Evolutionary conservation across 2,797 vertebrate species (phyloP).

Genomic region (Eutrigla gurnardus): DNA sequence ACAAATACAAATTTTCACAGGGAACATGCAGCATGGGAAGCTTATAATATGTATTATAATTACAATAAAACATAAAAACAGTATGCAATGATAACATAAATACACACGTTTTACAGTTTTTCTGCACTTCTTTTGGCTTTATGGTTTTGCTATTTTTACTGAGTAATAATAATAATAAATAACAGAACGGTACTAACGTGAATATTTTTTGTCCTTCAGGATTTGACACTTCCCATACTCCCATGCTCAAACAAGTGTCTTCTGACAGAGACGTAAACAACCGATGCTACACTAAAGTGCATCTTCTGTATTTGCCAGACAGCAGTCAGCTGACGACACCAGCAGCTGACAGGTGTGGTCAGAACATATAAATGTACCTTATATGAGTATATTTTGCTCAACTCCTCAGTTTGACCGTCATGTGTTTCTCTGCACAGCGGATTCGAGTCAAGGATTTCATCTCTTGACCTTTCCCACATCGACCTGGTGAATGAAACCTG

Average conservation of each 20-base stretch:
- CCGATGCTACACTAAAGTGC: conserved; percentile 11
- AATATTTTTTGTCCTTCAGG: conserved; percentile 49
- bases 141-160: neutral
- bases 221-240: conserved; percentile 46
- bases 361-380: neutral
- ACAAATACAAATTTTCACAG: neutral
- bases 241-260: conserved; percentile 62
- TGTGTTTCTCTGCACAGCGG: conserved; percentile 44
- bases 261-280: conserved; percentile 42
- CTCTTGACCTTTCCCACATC: conserved; percentile 64
- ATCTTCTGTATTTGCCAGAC: conserved; percentile 71
- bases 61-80: neutral
- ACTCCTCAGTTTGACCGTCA: neutral
- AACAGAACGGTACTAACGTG: neutral
- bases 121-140: neutral
- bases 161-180: neutral
- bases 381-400: neutral
- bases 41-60: neutral
- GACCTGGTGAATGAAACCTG: conserved; percentile 77
- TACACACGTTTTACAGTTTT: too few species aligned
- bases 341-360: conserved; percentile 60
- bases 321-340: conserved; percentile 44
- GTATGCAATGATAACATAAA: neutral
- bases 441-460: conserved; percentile 66
- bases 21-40: neutral